phyloP scores from a whole-genome alignment of 1,140 invertebrate genomes.

The Lycorma delicatula region DNA sequence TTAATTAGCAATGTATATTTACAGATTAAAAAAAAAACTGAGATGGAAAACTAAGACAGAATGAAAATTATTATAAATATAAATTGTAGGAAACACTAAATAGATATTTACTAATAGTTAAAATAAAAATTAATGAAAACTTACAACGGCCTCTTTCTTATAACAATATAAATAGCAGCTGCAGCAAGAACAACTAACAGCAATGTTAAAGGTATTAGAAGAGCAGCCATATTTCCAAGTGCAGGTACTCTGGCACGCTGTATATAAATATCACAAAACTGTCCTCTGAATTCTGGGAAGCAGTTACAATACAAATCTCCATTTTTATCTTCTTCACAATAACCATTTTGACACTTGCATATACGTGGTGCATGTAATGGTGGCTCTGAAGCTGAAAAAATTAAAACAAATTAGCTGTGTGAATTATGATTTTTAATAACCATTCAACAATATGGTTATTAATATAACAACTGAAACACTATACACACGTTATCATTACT shows the following conservation, averaged over 20 bases:
- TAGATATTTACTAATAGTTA: no score
- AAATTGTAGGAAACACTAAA: no score
- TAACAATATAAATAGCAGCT: conserved; percentile 66
- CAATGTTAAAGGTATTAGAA: conserved; percentile 73
- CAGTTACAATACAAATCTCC: conserved; percentile 59
- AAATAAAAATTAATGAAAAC: no score
- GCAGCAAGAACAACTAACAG: conserved; percentile 59
- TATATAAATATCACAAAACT: conserved; percentile 53
- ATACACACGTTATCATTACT: neutral
- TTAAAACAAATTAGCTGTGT: conserved; percentile 8
- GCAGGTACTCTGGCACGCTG: conserved; percentile 39
- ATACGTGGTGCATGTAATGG: conserved; percentile 62
- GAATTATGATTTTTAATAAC: no score
- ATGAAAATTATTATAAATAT: no score
- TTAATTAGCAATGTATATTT: no score
- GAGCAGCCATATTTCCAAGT: conserved; percentile 51
- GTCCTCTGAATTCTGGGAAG: conserved; percentile 54
- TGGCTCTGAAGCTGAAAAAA: conserved; percentile 53
- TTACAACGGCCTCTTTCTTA: conserved; percentile 78
- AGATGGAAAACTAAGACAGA: no score
- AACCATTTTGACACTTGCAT: conserved; percentile 82
- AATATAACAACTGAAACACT: neutral
- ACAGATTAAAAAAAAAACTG: no score
- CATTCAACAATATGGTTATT: no score
- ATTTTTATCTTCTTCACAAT: conserved; percentile 54